phyloP scores from a whole-genome alignment of 2,797 vertebrate species.

The Gobio occitaniae region DNA sequence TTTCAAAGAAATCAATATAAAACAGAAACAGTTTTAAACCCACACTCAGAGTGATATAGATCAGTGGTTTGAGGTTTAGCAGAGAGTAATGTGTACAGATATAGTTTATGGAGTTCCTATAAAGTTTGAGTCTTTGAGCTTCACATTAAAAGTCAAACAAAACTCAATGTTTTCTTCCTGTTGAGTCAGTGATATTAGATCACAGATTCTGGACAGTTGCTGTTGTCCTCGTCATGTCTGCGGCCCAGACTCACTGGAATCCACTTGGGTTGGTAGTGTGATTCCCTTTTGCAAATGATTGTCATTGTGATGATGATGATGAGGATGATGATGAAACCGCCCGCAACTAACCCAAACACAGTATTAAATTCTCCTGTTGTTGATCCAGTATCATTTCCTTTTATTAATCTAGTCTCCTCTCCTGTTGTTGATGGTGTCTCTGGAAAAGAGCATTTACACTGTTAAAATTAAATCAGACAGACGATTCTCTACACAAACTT shows the following conservation, averaged over 20 bases:
- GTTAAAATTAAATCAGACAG: background rate
- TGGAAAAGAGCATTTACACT: background rate
- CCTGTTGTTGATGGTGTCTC: background rate
- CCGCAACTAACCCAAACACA: no score
- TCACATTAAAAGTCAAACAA: background rate
- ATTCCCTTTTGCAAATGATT: background rate
- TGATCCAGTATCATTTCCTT: no score
- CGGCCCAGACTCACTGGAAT: background rate
- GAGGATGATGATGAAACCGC: background rate
- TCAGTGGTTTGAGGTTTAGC: no score
- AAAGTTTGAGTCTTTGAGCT: background rate
- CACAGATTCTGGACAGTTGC: background rate
- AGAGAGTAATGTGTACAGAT: no score
- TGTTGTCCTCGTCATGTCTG: background rate
- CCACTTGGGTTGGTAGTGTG: background rate
- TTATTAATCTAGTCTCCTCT: no score
- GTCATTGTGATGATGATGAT: background rate
- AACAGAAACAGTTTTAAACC: no score
- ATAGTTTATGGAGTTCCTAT: background rate
- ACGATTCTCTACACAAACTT: background rate
- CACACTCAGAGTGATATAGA: no score
- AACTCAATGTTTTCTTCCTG: background rate
- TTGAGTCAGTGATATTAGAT: background rate
- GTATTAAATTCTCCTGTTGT: rapidly evolving
- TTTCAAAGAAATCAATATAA: no score